A percentile compares a stretch with the other conserved stretches of the same genome.
These are phyloP conservation scores for Laspeyria flexula DNA, from an alignment of 2,888 invertebrate species.

Conservation along the genomic window DNA sequence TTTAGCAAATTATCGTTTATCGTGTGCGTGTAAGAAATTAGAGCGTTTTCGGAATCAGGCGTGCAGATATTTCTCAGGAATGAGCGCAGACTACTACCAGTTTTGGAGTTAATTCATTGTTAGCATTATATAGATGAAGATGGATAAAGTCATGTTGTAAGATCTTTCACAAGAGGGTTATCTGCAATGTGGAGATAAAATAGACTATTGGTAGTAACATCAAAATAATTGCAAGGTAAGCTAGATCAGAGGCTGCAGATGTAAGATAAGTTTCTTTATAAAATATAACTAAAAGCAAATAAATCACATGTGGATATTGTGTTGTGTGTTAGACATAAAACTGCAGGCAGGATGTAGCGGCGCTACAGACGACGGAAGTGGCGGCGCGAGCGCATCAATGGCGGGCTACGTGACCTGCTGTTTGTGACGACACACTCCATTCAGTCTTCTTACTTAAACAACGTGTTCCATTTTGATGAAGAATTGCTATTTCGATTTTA, in stretches of 20 bases:
- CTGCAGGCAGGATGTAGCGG: conserved; percentile 77
- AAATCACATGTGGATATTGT: conserved; percentile 25
- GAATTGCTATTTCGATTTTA: neutral
- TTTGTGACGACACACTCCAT: conserved; percentile 58
- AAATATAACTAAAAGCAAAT: conserved; percentile 23
- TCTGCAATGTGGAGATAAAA: too few relatives aligned
- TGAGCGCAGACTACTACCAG: too few relatives aligned
- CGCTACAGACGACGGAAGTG: conserved; percentile 77
- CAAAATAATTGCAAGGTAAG: too few relatives aligned
- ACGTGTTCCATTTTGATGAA: conserved; percentile 21
- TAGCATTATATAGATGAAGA: too few relatives aligned
- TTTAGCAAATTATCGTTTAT: too few relatives aligned
- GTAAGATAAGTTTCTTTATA: too few relatives aligned
- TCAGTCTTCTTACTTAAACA: conserved; percentile 40
- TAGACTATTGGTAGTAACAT: too few relatives aligned
- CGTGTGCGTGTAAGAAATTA: neutral
- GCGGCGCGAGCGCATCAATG: conserved; percentile 74
- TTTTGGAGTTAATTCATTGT: too few relatives aligned
- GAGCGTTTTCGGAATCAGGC: too few relatives aligned
- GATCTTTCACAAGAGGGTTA: neutral
- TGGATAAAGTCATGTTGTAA: too few relatives aligned
- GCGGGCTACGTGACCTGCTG: conserved; percentile 63
- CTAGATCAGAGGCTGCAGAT: too few relatives aligned
- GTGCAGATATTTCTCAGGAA: too few relatives aligned
- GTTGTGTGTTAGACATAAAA: conserved; percentile 48